Base-by-base conservation (phyloP, 30 jellyfish, hydroid and myxozoan genomes). In the Aurelia coerulea region DNA sequence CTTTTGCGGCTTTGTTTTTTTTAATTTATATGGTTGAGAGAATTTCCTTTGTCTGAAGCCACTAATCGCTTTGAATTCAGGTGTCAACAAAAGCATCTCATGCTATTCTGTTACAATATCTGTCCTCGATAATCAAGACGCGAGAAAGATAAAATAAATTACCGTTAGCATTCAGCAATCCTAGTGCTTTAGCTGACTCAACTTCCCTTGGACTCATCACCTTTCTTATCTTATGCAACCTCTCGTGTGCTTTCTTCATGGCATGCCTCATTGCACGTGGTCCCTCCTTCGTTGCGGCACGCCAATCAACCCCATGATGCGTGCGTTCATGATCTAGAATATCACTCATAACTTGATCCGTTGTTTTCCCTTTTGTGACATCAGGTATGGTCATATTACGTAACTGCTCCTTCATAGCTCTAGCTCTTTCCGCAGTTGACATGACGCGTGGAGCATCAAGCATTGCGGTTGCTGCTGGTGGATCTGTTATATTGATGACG, bases 231-330 rank as follows among this genome's bases (percentile, higher is more conserved):
- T 77, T 62, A 17, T 62, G 78, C 77, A 77, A 41, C 74, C 87
- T 77, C 42, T 64, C 70, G 32, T 77, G 78, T 2, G 87, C 87
- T 52, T 77, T 77, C 31, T 32, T 19, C 37, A 77, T 29, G 67
- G 87, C 87, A 35, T 60, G 42, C 32, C 78, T 39, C 46, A 77
- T 35, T 46, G 77, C 77, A 31, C 78, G 65, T 23, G 67, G 63
- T 35, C 87, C 87, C 67, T 77, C 51, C 68, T 77, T 19, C 46
- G 62, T 68, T 4, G 87, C 87, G 12, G 77, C 78, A 32, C 67
- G 87, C 87, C 87, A 77, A 64, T 77, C 87, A 77, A 77, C 46
- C 58, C 87, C 87, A 62, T 77, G 78, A 60, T 77, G 87, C 78
- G 33, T 65, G 41, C 62, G 63, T 46, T 77, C 87, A 35, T 77